Evolutionary conservation across 2,113 vertebrate species (phyloP), one percentile per base, ranked within the genome.

Genomic region (Hemiscyllium ocellatum): DNA sequence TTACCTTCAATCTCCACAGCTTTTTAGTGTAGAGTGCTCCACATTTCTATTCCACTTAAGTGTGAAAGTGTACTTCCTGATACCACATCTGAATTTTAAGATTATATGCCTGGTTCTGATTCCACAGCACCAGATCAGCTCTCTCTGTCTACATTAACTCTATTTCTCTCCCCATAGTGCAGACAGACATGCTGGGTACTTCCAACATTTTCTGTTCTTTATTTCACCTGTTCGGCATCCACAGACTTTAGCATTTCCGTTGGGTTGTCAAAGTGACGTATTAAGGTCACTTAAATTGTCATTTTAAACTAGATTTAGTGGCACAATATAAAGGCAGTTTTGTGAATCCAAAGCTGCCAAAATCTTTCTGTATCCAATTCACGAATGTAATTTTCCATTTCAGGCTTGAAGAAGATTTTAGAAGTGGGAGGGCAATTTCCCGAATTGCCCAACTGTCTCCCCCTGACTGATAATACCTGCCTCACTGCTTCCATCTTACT

Each of bases 371-470:
- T 70, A 52, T 95, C 42, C 56, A 95, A 95, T 68, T 69, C 80
- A 86, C 20, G 24, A 68, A 56, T 66, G 17, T 33, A 20, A 66
- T 61, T 89, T 89, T 42, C 24, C 86, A 33, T 96, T 50, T n/a
- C 96, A 99, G 99, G 99, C 90, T 97, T 99, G 96, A 99, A 98
- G 96, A 99, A 99, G 97, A 99, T 99, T 96, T 97, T 99, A 95
- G 99, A 99, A 96, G 98, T 99, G 29, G 99, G 98, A 87, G 98
- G 99, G 8, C 99, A 99, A 97, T 97, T 99, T 95, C 97, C 98
- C 1, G 99, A 99, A 50, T 97, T 99, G 95, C 98, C 99, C 0
- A 97, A 98, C 96, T 98, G 99, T 97, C 97, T 99, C 95, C 98
- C 98, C 0, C 17, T 99, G 97, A 99, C 99, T 0, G 98, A 99